These are phyloP conservation scores for Theodoxus fluviatilis DNA, from an alignment of 2,888 invertebrate genomes.

Conservation along the genomic window DNA sequence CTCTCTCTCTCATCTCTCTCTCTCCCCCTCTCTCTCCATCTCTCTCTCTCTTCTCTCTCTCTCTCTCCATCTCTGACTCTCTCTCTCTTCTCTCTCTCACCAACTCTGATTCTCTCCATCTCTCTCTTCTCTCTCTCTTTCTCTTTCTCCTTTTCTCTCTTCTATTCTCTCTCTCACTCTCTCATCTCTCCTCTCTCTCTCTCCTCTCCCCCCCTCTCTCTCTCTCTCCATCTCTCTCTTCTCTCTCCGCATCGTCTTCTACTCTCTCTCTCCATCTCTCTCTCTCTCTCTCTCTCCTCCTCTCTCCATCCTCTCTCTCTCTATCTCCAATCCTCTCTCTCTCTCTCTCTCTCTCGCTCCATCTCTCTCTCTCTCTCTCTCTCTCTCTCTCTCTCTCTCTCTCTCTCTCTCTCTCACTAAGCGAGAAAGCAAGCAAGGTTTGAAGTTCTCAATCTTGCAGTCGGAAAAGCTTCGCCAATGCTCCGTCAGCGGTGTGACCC, in stretches of 20 bases:
- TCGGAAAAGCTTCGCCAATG: no score
- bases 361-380: neutral
- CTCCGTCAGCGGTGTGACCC: no score
- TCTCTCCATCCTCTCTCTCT: neutral
- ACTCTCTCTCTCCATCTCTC: neutral
- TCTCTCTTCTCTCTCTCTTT: neutral
- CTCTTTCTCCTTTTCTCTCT: neutral
- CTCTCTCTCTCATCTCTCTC: neutral
- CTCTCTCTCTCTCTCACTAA: no score
- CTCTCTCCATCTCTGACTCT: neutral
- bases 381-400: no score
- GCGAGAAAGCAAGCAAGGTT: no score
- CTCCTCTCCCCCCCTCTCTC: neutral
- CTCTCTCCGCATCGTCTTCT: slow-evolving; percentile 14
- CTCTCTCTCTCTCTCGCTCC: neutral
- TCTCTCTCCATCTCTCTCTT: slow-evolving; percentile 1
- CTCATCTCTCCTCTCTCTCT: neutral
- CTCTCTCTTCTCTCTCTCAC: neutral
- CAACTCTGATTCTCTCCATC: neutral
- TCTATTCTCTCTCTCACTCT: neutral
- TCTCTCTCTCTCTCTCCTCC: neutral
- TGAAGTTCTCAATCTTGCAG: no score
- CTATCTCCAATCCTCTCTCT: neutral
- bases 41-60: neutral
- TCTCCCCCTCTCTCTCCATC: neutral